phyloP scores from a whole-genome alignment of 2,888 invertebrate species.

The Eupithecia tripunctaria region DNA sequence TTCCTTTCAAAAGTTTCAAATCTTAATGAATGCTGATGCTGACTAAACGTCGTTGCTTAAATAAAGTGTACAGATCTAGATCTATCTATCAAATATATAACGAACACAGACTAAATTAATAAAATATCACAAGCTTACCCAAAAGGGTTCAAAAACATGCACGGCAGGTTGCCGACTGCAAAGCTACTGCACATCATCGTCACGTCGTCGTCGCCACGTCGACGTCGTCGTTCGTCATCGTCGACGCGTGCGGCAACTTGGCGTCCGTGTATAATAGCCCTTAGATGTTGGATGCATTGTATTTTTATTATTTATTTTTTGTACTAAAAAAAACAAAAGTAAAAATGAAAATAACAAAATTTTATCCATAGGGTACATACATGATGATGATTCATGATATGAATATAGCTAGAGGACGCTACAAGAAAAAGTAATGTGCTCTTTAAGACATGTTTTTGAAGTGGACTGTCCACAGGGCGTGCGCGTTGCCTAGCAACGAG shows the following conservation, averaged over 20 bases:
- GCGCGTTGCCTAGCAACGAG: slow-evolving; percentile 76
- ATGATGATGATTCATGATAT: background rate
- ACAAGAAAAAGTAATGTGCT: background rate
- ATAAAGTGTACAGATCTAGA: background rate
- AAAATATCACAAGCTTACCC: background rate
- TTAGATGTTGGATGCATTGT: background rate
- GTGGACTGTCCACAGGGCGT: slow-evolving; percentile 36
- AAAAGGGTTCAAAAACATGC: too few relatives aligned
- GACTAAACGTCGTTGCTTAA: background rate
- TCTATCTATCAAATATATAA: background rate
- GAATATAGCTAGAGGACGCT: background rate
- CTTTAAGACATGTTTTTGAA: background rate
- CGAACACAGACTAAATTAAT: background rate
- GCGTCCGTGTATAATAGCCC: too few relatives aligned
- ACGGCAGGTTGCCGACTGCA: too few relatives aligned
- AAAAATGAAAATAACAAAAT: background rate
- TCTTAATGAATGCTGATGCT: background rate
- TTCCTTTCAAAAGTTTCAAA: background rate
- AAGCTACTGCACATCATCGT: too few relatives aligned
- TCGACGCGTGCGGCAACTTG: too few relatives aligned
- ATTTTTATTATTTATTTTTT: background rate
- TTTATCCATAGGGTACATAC: background rate
- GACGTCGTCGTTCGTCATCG: too few relatives aligned
- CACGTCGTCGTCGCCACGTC: too few relatives aligned
- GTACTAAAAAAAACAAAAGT: background rate